A percentile compares a stretch with the other conserved stretches of the same genome.
These are phyloP conservation scores for Propithecus deckenii DNA, from an alignment of 2,797 vertebrate species.

Conservation along the genomic window DNA sequence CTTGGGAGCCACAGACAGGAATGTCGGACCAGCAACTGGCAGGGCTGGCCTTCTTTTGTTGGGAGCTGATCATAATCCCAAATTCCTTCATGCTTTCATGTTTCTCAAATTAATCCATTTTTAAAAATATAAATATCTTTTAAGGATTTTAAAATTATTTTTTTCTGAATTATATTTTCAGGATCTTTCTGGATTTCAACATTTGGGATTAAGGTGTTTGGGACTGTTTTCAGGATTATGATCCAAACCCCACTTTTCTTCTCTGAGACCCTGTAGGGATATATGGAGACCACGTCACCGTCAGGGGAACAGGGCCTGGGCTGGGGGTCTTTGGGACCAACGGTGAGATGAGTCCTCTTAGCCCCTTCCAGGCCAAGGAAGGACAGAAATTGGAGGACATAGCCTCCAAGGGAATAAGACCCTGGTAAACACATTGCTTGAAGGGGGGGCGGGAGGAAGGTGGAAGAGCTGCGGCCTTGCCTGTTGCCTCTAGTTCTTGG, in stretches of 20 bases:
- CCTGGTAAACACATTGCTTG: background rate
- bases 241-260: background rate
- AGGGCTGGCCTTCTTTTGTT: background rate
- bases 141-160: background rate
- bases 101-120: background rate
- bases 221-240: background rate
- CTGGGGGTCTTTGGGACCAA: background rate
- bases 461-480: no score
- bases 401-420: background rate
- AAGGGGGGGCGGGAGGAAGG: fast-evolving
- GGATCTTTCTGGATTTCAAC: background rate
- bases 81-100: background rate
- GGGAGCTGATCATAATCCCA: background rate
- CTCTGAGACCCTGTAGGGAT: background rate
- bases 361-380: background rate
- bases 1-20: background rate
- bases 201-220: background rate
- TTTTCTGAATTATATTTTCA: background rate
- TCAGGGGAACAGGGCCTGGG: background rate
- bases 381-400: background rate
- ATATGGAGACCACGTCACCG: background rate
- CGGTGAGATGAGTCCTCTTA: background rate
- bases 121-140: background rate
- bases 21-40: background rate
- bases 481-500: background rate